Percentiles rank a stretch among this genome's conserved stretches.
These are phyloP conservation scores for Oxyura jamaicensis DNA, from an alignment of 2,113 vertebrate species.

Conservation along the genomic window DNA sequence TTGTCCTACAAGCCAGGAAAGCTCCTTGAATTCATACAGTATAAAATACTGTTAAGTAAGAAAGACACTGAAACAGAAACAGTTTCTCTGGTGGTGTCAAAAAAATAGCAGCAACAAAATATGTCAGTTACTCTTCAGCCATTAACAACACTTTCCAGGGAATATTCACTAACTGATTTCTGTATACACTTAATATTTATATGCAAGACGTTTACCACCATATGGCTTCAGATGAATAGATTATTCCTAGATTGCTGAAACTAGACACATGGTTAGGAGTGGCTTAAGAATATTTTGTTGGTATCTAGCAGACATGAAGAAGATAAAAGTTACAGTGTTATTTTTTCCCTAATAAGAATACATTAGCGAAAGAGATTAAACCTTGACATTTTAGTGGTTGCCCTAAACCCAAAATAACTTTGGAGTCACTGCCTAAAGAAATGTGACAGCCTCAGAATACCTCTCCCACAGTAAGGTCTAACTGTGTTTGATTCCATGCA, in stretches of 20 bases:
- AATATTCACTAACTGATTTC: not conserved
- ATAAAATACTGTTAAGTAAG: not conserved
- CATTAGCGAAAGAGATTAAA: not conserved
- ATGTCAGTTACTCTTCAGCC: not conserved
- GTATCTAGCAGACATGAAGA: not conserved
- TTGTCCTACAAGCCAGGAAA: constrained; percentile 21
- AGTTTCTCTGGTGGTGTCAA: not conserved
- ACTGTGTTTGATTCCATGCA: not conserved
- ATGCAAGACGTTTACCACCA: not conserved
- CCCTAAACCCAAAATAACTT: not conserved
- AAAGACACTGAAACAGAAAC: not conserved
- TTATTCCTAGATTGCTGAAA: not conserved
- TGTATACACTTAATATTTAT: not conserved
- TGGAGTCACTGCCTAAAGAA: not conserved
- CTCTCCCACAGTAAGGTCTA: not conserved
- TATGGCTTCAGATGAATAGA: not conserved
- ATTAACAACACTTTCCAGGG: not conserved
- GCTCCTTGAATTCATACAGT: not conserved
- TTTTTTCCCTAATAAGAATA: not conserved
- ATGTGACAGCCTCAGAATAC: not conserved
- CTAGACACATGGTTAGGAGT: not conserved
- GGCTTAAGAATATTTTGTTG: not conserved
- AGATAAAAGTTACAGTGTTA: not conserved
- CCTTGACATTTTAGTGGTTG: not conserved
- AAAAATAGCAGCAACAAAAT: not conserved